Evolutionary conservation across 2,113 vertebrate genomes (phyloP), one percentile per base, ranked within the genome.

Genomic region (Odocoileus hemionus): DNA sequence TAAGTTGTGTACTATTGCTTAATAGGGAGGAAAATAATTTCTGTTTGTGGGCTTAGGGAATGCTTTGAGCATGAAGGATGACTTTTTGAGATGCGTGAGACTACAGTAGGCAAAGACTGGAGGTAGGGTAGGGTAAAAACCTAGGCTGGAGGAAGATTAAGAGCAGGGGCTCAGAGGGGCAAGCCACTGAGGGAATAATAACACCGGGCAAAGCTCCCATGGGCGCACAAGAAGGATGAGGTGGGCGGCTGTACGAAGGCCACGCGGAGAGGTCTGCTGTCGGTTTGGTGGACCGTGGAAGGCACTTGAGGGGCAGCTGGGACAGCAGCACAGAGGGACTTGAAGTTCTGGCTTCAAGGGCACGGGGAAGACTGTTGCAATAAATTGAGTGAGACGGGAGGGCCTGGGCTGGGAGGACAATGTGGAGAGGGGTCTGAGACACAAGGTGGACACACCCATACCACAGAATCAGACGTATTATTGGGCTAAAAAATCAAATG

Each of bases 191-290:
- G 12, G 54, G 12, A 30, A 15, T 15, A 9, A n/a, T 1, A 4
- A 10, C 55, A 43, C 17, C 82, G 23, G 52, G 7, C 39, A 57
- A 55, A 70, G 30, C 0, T 26, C 45, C 4, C 13, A 43, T 2
- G 30, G n/a, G 23, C 13, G 36, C 28, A 2, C 1, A 6, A 39
- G 58, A 39, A 36, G 11, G 43, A 17, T 2, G 15, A 39, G 19
- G 26, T 0, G 1, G 39, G 15, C 23, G 12, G 2, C n/a, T 26
- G 50, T 11, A 5, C 10, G 7, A 10, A 43, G 54, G 5, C 33
- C 5, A 0, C 0, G 0, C 11, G 33, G 54, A 28, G 70, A 86
- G 54, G 39, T 25, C 43, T 52, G 13, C 15, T 86, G 50, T n/a
- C 25, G 4, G 0, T 1, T 1, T 13, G 26, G 54, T 25, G 36